Percentiles rank a stretch among this genome's conserved stretches.
Conservation (phyloP, 2,113 vertebrate species). For the Cyprinus carpio region DNA sequence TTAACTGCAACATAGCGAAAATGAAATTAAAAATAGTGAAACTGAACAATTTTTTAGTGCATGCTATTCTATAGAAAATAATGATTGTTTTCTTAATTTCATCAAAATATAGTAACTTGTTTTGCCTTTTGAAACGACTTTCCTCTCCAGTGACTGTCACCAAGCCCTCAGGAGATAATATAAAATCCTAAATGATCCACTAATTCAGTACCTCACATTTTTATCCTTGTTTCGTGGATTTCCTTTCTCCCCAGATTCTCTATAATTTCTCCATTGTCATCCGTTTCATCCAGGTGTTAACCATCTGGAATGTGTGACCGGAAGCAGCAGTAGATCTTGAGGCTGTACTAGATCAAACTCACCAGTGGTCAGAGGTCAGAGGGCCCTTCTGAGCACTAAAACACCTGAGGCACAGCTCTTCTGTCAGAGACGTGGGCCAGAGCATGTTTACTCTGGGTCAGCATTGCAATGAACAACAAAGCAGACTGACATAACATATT, state of each 20-base stretch:
- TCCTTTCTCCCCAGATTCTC: not conserved
- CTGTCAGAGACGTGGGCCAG: slow-evolving; percentile 7
- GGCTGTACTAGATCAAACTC: slow-evolving; percentile 41
- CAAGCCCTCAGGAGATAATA: not conserved
- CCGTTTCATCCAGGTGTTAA: slow-evolving; percentile 41
- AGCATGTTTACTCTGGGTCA: slow-evolving; percentile 34
- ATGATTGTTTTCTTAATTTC: not conserved
- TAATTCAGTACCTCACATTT: not conserved
- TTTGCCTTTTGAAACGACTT: not conserved
- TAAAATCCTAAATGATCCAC: not conserved
- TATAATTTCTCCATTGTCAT: not conserved
- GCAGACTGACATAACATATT: not conserved
- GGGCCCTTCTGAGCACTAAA: slow-evolving; percentile 39
- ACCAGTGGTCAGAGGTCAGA: slow-evolving; percentile 52
- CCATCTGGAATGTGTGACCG: slow-evolving; percentile 50
- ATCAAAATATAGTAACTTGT: not conserved
- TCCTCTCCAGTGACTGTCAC: not conserved
- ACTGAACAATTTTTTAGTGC: not conserved
- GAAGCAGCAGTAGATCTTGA: slow-evolving; percentile 33
- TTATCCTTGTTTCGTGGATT: not conserved
- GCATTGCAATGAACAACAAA: slow-evolving; percentile 17
- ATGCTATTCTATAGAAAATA: not conserved
- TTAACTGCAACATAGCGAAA: not conserved
- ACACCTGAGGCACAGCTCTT: slow-evolving; percentile 47
- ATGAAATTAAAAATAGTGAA: not conserved